phyloP scores from a whole-genome alignment of 1,140 invertebrate species.

The Mylabris phalerata region DNA sequence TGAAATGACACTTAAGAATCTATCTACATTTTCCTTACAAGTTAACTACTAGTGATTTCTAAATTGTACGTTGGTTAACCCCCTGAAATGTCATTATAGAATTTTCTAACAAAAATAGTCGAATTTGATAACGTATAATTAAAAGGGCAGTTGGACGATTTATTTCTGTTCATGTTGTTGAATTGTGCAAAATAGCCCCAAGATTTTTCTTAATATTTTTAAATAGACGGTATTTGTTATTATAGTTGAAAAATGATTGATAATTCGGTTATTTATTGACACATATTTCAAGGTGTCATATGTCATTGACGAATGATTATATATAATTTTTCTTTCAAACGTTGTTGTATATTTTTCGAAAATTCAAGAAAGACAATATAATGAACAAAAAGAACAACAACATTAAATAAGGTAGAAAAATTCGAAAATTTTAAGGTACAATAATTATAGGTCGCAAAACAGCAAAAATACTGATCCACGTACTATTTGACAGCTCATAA shows the following conservation, averaged over 20 bases:
- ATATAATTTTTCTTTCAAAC: constrained; percentile 16
- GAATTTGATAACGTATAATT: too few species aligned
- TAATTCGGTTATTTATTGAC: constrained; percentile 15
- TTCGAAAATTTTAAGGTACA: constrained; percentile 21
- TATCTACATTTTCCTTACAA: too few species aligned
- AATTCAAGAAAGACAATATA: too few species aligned
- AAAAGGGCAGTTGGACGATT: too few species aligned
- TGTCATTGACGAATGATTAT: constrained; percentile 14
- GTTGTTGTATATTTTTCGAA: constrained; percentile 4
- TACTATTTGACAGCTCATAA: constrained; percentile 34
- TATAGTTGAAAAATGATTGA: constrained; percentile 10
- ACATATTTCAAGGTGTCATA: constrained; percentile 15
- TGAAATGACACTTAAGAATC: too few species aligned
- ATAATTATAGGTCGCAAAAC: constrained; percentile 34
- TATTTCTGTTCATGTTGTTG: too few species aligned
- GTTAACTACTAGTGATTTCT: too few species aligned
- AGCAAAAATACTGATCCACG: constrained; percentile 14
- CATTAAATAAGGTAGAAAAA: not conserved
- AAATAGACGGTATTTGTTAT: too few species aligned
- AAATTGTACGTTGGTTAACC: too few species aligned
- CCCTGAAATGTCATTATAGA: too few species aligned
- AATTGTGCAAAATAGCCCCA: too few species aligned
- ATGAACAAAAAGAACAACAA: not conserved
- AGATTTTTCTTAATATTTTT: too few species aligned
- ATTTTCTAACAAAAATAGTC: constrained; percentile 2